Evolutionary conservation across 2,888 invertebrate genomes (phyloP), one percentile per base, ranked within the genome.

Genomic region (Ptycholaimellus sp.): DNA sequence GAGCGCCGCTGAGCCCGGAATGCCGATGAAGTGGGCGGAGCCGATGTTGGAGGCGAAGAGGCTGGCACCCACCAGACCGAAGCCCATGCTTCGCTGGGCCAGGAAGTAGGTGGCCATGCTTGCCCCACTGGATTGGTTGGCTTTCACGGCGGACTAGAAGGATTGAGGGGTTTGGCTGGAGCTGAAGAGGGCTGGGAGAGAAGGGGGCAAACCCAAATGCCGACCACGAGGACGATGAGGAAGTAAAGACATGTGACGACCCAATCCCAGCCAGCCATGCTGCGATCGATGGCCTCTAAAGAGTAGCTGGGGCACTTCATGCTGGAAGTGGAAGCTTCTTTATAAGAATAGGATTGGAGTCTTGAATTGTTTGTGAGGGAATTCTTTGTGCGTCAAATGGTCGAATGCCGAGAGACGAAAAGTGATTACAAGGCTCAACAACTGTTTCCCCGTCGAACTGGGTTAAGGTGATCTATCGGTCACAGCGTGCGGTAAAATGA

Each of bases 1-100:
- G 1, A 49, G 48, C 1, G 54, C 54, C 2, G 49, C 53, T 2
- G 54, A 49, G 11, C 54, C 52, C 6, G 54, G 48, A 33, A 56
- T 36, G n/a, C 53, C 53, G 18, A 52, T 44, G 39, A 50, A 52
- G 36, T 52, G 52, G 30, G 47, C 53, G 34, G 49, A 52, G 29
- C 52, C 52, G 23, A 52, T 54, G 43, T 53, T 53, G 36, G 48
- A 50, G 30, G 47, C 51, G 40, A 52, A 53, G 18, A 53, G 40
- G 6, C 22, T 22, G 3, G 36, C 30, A 17, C 36, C 36, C 14
- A 36, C 43, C 25, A 40, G 25, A 19, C 35, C 13, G 41, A 40
- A 44, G 27, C 36, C 18, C 44, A 44, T 44, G 35, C 22, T 27
- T 5, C 44, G 19, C 2, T 43, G 35, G 17, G 44, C 44, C 28